Evolutionary conservation across 53 echinoderm and acorn worm species (phyloP).

Genomic region (Holothuria scabra): DNA sequence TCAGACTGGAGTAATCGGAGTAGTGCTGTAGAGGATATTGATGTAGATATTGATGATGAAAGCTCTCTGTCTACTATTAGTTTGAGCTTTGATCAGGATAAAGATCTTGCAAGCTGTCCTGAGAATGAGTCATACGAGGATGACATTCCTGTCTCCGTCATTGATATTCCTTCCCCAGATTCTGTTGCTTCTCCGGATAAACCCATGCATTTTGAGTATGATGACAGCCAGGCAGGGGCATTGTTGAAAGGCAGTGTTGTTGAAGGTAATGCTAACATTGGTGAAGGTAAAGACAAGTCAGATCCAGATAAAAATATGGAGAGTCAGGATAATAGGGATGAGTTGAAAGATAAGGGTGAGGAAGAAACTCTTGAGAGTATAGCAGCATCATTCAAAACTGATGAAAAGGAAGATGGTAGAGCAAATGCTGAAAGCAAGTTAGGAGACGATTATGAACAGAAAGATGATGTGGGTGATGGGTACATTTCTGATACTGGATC

Average conservation of each 20-base stretch:
- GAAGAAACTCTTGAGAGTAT: slow-evolving; percentile 43
- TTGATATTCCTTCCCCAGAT: slow-evolving; percentile 85
- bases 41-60: neutral
- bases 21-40: too few species aligned
- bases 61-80: neutral
- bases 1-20: neutral
- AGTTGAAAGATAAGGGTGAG: neutral
- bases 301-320: too few species aligned
- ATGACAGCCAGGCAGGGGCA: too few species aligned
- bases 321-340: neutral
- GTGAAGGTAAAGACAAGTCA: too few species aligned
- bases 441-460: neutral
- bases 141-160: slow-evolving; percentile 82
- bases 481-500: neutral
- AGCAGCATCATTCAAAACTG: slow-evolving; percentile 25
- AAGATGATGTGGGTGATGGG: neutral
- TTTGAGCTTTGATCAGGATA: too few species aligned
- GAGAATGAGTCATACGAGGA: slow-evolving; percentile 17
- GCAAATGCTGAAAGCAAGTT: neutral
- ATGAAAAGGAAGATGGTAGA: neutral
- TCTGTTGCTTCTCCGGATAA: slow-evolving; percentile 27
- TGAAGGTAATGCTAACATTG: too few species aligned
- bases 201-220: neutral
- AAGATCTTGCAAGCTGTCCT: neutral
- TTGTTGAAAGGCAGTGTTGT: too few species aligned